Evolutionary conservation across 2,113 vertebrate species (phyloP), one percentile per base, ranked within the genome.

Genomic region (Atractosteus spatula): DNA sequence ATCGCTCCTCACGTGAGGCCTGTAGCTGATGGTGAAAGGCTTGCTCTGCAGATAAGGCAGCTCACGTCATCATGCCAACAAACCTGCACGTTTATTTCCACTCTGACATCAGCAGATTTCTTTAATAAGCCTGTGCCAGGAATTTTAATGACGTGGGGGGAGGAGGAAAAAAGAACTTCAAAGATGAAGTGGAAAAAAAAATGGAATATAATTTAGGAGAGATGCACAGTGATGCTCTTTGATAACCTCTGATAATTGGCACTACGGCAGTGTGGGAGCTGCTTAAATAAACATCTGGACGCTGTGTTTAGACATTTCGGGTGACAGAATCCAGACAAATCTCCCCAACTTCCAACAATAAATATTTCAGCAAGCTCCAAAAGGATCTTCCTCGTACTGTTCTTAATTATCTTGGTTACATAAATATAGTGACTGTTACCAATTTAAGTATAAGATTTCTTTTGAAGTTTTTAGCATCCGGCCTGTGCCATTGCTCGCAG

Each of bases 381-480:
- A 94, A 94, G 91, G 92, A 96, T 95, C 93, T 92, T 92, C 93
- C 87, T 88, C 83, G 90, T 88, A 86, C 94, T 97, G 96, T 95
- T 92, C 94, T 94, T 95, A 97, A 96, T 98, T 96, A 97, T 93
- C 93, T 93, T 90, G 85, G 89, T 94, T 91, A 91, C 91, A 93
- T 91, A 93, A 91, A 92, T 93, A 90, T 85, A 89, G 86, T 82
- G 93, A 92, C 92, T 95, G 94, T 96, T 96, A 93, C 93, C 95
- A 95, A 94, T 95, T 89, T 93, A 94, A 85, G 89, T 85, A 88
- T 93, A 93, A 88, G 86, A 89, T 89, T 90, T 88, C 91, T 90
- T 93, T 92, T 93, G 92, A 89, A 92, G 91, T 80, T 69, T 76
- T 76, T 75, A 62, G 76, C 84, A 68, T 86, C 79, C 82, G 76